These are phyloP conservation scores for Picathartes gymnocephalus DNA, from an alignment of 2,113 vertebrate genomes.

Conservation along the genomic window DNA sequence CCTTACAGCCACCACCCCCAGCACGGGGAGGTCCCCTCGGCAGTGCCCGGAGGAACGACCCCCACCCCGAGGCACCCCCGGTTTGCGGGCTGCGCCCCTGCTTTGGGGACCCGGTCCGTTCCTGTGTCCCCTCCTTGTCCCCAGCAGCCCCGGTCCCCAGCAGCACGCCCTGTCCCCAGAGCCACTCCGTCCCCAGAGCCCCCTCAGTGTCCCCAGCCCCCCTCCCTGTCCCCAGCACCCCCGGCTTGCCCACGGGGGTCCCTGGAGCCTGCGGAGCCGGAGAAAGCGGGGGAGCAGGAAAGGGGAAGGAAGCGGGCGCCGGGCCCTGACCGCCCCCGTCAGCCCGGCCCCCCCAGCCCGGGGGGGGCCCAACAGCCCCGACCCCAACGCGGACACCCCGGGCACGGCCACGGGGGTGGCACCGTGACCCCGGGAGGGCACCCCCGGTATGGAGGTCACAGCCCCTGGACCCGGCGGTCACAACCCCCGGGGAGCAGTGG, in stretches of 20 bases:
- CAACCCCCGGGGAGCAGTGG: not conserved
- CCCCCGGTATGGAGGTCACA: not conserved
- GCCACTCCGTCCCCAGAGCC: not conserved
- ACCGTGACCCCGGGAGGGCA: not conserved
- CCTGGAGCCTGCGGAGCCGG: not conserved
- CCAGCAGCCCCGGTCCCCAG: not conserved
- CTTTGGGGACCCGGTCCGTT: not conserved
- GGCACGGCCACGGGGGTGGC: not conserved
- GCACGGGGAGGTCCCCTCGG: not conserved
- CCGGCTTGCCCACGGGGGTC: not conserved
- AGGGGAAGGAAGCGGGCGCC: not conserved
- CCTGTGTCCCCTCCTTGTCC: not conserved
- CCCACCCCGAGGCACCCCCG: no score
- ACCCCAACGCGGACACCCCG: fast-evolving
- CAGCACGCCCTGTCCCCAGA: not conserved
- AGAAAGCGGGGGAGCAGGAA: not conserved
- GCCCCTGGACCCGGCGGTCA: no score
- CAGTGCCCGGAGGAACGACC: not conserved
- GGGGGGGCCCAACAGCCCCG: not conserved
- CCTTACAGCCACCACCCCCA: not conserved
- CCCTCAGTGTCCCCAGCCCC: not conserved
- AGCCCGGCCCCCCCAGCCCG: not conserved
- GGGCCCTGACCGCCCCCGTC: not conserved
- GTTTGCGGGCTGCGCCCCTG: not conserved
- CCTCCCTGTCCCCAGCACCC: not conserved